phyloP scores from a whole-genome alignment of 2,888 invertebrate species.

The Euproctis similis region DNA sequence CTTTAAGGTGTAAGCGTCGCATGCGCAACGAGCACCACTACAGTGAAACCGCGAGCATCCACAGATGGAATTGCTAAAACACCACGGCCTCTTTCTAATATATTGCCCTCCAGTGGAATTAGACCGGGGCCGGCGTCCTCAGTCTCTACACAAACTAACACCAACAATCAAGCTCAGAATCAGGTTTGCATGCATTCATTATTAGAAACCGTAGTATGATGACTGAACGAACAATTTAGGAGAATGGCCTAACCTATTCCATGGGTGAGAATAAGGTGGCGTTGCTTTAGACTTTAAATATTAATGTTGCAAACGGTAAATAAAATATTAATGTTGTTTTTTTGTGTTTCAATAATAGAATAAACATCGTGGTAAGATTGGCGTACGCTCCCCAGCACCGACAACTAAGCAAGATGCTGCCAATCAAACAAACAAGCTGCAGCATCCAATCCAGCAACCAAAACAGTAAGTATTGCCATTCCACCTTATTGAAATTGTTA shows the following conservation, averaged over 20 bases:
- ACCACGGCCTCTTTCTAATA: conserved; percentile 71
- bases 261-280: too few species aligned
- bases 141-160: conserved; percentile 87
- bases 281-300: too few species aligned
- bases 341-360: conserved; percentile 40
- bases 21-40: conserved; percentile 45
- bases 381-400: conserved; percentile 79
- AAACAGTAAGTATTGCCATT: conserved; percentile 67
- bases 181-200: conserved; percentile 58
- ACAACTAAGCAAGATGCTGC: conserved; percentile 82
- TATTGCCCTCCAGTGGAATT: conserved; percentile 77
- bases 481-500: too few species aligned
- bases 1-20: conserved; percentile 50
- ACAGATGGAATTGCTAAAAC: conserved; percentile 56
- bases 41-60: conserved; percentile 55
- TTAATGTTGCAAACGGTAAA: too few species aligned
- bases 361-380: conserved; percentile 83
- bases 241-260: too few species aligned
- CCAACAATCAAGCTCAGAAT: conserved; percentile 71
- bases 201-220: too few species aligned
- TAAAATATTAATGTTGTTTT: too few species aligned
- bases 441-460: conserved; percentile 62
- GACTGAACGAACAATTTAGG: too few species aligned
- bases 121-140: conserved; percentile 88
- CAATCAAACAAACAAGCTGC: conserved; percentile 80